These are phyloP conservation scores for Chouioia cunea DNA, from an alignment of 2,888 invertebrate genomes.

Conservation along the genomic window DNA sequence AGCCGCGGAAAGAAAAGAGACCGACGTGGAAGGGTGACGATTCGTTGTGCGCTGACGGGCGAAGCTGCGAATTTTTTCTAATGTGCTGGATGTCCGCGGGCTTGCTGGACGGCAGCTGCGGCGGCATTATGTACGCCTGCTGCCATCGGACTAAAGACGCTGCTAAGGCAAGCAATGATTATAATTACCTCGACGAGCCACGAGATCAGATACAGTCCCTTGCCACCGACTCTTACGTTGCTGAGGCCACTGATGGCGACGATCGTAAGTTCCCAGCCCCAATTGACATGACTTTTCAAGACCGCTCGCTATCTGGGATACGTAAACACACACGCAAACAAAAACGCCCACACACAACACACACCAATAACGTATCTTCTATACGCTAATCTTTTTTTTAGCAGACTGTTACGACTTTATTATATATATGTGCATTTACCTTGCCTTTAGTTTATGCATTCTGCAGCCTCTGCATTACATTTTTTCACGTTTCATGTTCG, in stretches of 20 bases:
- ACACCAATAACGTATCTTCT: too few species aligned
- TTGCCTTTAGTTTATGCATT: too few species aligned
- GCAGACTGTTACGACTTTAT: not conserved
- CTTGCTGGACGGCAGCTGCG: slow-evolving; percentile 86
- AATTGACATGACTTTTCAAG: slow-evolving; percentile 26
- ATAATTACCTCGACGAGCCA: slow-evolving; percentile 64
- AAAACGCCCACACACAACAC: not conserved
- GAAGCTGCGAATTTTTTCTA: slow-evolving; percentile 91
- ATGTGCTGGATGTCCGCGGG: slow-evolving; percentile 93
- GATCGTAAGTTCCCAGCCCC: slow-evolving; percentile 69
- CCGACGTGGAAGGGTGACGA: slow-evolving; percentile 69
- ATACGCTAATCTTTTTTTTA: not conserved
- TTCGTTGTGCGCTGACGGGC: slow-evolving; percentile 77
- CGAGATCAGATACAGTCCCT: slow-evolving; percentile 63
- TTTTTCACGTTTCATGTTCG: too few species aligned
- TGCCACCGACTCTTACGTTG: slow-evolving; percentile 70
- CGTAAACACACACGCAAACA: slow-evolving; percentile 1
- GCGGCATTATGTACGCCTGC: slow-evolving; percentile 86
- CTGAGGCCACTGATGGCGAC: slow-evolving; percentile 72
- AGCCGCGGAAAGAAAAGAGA: slow-evolving; percentile 66
- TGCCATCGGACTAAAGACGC: slow-evolving; percentile 77
- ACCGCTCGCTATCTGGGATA: not conserved
- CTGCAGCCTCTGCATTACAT: too few species aligned
- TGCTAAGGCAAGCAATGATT: slow-evolving; percentile 64
- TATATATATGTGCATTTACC: too few species aligned